These are phyloP conservation scores for Blastobasis lacticolella DNA, from an alignment of 2,888 invertebrate genomes.

Conservation along the genomic window DNA sequence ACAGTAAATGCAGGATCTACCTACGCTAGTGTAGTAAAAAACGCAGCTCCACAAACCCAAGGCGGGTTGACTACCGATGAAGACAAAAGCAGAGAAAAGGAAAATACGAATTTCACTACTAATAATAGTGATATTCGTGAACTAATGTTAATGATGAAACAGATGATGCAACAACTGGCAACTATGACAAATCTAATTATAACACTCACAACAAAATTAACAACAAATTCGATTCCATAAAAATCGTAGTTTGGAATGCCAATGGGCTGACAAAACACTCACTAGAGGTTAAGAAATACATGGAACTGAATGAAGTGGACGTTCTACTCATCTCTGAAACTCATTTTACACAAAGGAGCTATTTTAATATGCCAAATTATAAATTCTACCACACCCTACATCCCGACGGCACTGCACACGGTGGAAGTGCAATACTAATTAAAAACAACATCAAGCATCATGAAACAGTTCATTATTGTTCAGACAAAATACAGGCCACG, in stretches of 20 bases:
- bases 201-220: not conserved
- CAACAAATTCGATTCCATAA: not conserved
- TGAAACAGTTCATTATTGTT: not conserved
- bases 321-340: slow-evolving; percentile 9
- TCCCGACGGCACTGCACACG: slow-evolving; percentile 10
- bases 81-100: too few relatives aligned
- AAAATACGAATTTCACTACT: too few relatives aligned
- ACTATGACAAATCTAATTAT: not conserved
- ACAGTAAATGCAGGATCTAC: too few relatives aligned
- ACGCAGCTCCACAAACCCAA: too few relatives aligned
- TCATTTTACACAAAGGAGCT: slow-evolving; percentile 5
- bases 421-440: slow-evolving; percentile 6
- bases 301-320: slow-evolving; percentile 5
- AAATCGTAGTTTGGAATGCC: not conserved
- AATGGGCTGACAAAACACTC: not conserved
- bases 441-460: slow-evolving; percentile 7
- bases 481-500: slow-evolving; percentile 8
- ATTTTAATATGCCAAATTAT: slow-evolving; percentile 3
- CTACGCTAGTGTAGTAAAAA: too few relatives aligned
- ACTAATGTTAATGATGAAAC: too few relatives aligned
- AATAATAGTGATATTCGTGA: too few relatives aligned
- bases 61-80: too few relatives aligned
- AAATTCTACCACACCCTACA: slow-evolving; percentile 5
- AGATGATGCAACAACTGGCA: not conserved
- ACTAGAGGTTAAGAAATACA: not conserved